These are phyloP conservation scores for Cepaea hortensis DNA, from an alignment of 2,888 invertebrate species.

Conservation along the genomic window DNA sequence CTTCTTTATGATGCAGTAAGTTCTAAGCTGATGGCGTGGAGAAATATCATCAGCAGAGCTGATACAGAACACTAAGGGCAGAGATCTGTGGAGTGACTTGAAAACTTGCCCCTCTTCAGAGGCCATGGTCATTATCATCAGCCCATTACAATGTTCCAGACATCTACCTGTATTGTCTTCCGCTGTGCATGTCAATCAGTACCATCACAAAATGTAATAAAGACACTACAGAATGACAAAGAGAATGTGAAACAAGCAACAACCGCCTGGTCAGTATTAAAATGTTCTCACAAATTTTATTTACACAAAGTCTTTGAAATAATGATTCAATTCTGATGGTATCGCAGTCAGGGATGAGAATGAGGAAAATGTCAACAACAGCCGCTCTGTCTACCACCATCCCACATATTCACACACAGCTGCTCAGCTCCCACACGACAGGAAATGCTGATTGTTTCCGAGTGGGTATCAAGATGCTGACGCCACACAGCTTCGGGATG, in stretches of 20 bases:
- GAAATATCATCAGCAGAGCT: no score
- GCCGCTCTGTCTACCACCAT: background rate
- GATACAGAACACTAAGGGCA: no score
- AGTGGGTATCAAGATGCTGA: background rate
- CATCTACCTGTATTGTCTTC: no score
- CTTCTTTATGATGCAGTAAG: no score
- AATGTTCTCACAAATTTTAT: slow-evolving; percentile 48
- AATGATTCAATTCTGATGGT: slow-evolving; percentile 41
- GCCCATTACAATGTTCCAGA: no score
- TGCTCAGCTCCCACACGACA: background rate
- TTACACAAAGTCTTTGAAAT: slow-evolving; percentile 41
- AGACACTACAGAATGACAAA: background rate
- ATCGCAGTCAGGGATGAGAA: slow-evolving; percentile 39
- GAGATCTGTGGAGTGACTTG: no score
- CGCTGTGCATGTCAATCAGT: no score
- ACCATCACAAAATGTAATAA: no score
- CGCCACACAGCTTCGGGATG: background rate
- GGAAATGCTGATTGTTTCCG: slow-evolving; percentile 45
- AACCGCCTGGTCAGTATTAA: background rate
- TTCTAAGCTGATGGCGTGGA: no score
- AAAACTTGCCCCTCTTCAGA: no score
- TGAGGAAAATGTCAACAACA: background rate
- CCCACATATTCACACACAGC: background rate
- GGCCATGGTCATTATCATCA: no score
- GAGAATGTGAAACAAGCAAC: background rate